A percentile compares a stretch with the other conserved stretches of the same genome.
phyloP scores from a whole-genome alignment of 2,888 invertebrate species.

The Drosophila hamatofila region DNA sequence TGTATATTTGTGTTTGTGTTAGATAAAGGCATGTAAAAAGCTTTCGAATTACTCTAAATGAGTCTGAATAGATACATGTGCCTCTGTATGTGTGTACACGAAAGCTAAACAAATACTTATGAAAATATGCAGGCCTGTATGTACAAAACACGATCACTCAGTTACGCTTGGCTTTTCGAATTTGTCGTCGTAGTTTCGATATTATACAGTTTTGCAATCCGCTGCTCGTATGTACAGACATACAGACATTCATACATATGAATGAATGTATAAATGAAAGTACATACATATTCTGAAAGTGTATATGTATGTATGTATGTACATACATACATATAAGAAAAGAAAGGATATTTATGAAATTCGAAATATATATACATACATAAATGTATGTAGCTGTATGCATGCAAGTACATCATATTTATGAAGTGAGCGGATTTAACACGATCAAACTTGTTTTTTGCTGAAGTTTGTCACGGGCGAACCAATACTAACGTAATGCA shows the following conservation, averaged over 20 bases:
- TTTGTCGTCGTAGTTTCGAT: conserved; percentile 54
- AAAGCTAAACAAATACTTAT: conserved; percentile 63
- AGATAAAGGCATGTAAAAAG: conserved; percentile 62
- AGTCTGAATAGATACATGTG: conserved; percentile 43
- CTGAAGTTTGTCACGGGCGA: conserved; percentile 51
- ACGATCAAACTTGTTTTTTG: conserved; percentile 65
- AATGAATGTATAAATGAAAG: conserved; percentile 10
- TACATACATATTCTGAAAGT: neutral
- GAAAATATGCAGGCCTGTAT: conserved; percentile 26
- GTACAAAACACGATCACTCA: conserved; percentile 52
- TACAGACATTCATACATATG: conserved; percentile 4
- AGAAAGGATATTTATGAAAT: conserved; percentile 2
- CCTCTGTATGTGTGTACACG: conserved; percentile 16
- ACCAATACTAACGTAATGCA: conserved; percentile 44
- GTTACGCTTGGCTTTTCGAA: conserved; percentile 66
- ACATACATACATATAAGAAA: neutral
- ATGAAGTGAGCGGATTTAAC: conserved; percentile 43
- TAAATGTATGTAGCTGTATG: conserved; percentile 9
- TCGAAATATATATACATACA: neutral
- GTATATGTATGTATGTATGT: neutral
- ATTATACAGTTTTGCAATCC: conserved; percentile 36
- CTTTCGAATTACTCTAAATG: conserved; percentile 64
- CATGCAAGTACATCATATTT: conserved; percentile 33
- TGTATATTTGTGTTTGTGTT: conserved; percentile 39
- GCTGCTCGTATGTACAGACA: conserved; percentile 1